Evolutionary conservation across 35 echinoderm and acorn worm genomes (phyloP).

Genomic region (Lytechinus pictus): DNA sequence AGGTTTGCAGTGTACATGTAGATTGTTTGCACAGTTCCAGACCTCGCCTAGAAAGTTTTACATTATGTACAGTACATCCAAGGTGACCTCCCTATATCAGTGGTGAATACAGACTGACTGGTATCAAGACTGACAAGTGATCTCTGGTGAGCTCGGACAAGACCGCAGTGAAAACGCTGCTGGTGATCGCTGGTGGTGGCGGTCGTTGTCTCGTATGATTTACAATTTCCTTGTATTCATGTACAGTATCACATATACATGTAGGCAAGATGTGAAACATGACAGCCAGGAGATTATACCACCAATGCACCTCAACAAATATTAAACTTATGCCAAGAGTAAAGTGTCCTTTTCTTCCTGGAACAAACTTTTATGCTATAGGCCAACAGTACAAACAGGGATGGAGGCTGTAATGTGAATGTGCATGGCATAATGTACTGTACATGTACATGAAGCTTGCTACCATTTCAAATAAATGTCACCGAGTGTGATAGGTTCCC

Average conservation of each 20-base stretch:
- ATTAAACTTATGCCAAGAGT: too few species aligned
- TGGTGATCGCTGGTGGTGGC: neutral
- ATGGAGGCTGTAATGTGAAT: neutral
- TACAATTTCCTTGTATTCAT: neutral
- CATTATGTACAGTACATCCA: neutral
- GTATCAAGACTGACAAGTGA: neutral
- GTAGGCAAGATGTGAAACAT: neutral
- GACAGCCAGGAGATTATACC: neutral
- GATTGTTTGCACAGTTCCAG: conserved; percentile 1
- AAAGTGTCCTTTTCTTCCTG: too few species aligned
- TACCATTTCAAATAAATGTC: too few species aligned
- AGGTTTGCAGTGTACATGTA: neutral
- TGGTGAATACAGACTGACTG: neutral
- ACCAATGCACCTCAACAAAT: neutral
- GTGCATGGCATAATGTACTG: neutral
- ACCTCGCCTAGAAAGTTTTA: neutral
- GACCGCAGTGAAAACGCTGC: neutral
- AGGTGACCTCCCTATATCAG: neutral
- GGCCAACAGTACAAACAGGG: too few species aligned
- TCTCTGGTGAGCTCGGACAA: neutral
- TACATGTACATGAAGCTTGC: neutral
- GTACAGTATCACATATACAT: too few species aligned
- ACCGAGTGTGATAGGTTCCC: neutral
- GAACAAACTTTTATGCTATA: too few species aligned
- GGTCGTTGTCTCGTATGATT: neutral